phyloP scores from a whole-genome alignment of 2,888 invertebrate species.

The Agriopis leucophaearia region DNA sequence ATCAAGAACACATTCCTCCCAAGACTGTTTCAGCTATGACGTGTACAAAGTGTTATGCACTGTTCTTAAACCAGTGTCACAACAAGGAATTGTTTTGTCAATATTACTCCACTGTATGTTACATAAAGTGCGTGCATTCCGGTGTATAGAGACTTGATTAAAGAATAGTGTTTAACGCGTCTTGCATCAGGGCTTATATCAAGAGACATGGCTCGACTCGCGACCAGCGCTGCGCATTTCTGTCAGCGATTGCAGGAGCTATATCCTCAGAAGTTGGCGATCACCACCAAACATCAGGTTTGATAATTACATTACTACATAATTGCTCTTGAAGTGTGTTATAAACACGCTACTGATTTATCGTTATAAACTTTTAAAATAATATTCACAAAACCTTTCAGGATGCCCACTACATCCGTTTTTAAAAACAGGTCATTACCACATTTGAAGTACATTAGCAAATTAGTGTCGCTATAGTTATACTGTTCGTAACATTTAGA shows the following conservation, averaged over 20 bases:
- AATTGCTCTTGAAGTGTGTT: neutral
- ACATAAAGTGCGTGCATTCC: neutral
- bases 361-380: neutral
- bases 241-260: conserved; percentile 79
- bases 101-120: neutral
- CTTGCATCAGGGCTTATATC: neutral
- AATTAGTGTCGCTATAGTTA: neutral
- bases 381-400: neutral
- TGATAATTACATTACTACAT: conserved; percentile 14
- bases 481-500: neutral
- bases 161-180: neutral
- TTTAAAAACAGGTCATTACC: neutral
- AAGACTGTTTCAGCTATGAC: conserved; percentile 5
- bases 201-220: conserved; percentile 70
- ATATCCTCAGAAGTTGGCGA: conserved; percentile 73
- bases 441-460: neutral
- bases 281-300: conserved; percentile 66
- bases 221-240: conserved; percentile 74
- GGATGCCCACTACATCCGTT: neutral
- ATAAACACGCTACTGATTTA: too few species aligned
- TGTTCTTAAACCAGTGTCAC: neutral
- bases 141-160: neutral
- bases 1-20: neutral
- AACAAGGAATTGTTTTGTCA: conserved; percentile 13
- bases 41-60: neutral